phyloP scores from a whole-genome alignment of 2,888 invertebrate species.

The Eilema depressum region DNA sequence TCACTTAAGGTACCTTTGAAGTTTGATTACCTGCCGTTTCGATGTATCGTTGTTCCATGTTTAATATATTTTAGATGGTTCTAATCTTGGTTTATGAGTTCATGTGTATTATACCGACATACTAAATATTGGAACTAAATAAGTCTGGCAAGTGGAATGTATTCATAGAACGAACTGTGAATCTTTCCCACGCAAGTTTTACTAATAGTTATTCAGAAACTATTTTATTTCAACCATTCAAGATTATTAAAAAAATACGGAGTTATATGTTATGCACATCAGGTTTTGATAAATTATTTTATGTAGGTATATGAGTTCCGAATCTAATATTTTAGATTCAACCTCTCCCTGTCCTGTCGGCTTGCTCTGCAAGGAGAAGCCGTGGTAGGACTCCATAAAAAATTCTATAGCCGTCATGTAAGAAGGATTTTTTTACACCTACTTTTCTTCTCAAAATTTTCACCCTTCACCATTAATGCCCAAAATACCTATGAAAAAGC shows the following conservation, averaged over 20 bases:
- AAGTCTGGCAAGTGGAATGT: not conserved
- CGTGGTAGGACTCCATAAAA: too few species aligned
- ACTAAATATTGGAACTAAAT: not conserved
- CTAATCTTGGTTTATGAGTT: constrained; percentile 2
- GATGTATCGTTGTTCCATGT: too few species aligned
- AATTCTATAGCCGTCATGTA: too few species aligned
- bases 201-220: constrained; percentile 34
- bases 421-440: too few species aligned
- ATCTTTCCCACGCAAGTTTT: constrained; percentile 34
- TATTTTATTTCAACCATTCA: constrained; percentile 20
- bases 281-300: constrained; percentile 19
- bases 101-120: not conserved
- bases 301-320: constrained; percentile 30
- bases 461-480: too few species aligned
- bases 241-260: constrained; percentile 16
- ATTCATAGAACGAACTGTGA: constrained; percentile 14
- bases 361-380: too few species aligned
- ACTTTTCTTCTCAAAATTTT: too few species aligned
- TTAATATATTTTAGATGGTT: not conserved
- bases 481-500: too few species aligned
- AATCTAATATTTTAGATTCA: constrained; percentile 24
- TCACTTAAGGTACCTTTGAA: not conserved
- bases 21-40: not conserved
- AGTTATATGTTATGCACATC: constrained; percentile 9
- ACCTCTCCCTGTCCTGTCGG: too few species aligned